A percentile compares a stretch with the other conserved stretches of the same genome.
These are phyloP conservation scores for Aleadryas rufinucha DNA, from an alignment of 2,113 vertebrate genomes.

Conservation along the genomic window DNA sequence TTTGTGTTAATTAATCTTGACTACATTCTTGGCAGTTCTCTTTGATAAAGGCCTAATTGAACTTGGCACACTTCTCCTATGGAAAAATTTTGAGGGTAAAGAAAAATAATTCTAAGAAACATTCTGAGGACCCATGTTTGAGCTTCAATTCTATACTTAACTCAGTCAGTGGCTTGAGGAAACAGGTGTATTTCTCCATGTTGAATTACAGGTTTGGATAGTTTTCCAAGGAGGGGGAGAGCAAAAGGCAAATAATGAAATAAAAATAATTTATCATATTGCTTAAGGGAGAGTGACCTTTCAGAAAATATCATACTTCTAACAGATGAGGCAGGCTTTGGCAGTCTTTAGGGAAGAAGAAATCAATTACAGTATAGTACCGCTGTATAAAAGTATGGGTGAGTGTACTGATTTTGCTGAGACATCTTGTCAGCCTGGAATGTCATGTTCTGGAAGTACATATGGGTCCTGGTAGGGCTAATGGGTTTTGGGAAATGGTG, in stretches of 20 bases:
- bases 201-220: background rate
- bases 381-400: background rate
- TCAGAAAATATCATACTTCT: background rate
- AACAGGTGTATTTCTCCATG: background rate
- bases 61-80: background rate
- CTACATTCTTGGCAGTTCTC: background rate
- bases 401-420: background rate
- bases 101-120: background rate
- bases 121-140: background rate
- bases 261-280: slow-evolving; percentile 28
- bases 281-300: slow-evolving; percentile 31
- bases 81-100: background rate
- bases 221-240: background rate
- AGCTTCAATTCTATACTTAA: background rate
- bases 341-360: background rate
- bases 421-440: background rate
- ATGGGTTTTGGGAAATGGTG: background rate
- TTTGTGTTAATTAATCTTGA: background rate
- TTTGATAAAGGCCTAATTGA: background rate
- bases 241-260: background rate
- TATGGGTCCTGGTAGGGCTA: background rate
- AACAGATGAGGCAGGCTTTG: slow-evolving; percentile 3
- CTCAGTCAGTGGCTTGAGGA: background rate
- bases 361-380: background rate
- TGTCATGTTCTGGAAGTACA: background rate